phyloP scores from a whole-genome alignment of 2,113 vertebrate genomes.

The Cynocephalus volans region DNA sequence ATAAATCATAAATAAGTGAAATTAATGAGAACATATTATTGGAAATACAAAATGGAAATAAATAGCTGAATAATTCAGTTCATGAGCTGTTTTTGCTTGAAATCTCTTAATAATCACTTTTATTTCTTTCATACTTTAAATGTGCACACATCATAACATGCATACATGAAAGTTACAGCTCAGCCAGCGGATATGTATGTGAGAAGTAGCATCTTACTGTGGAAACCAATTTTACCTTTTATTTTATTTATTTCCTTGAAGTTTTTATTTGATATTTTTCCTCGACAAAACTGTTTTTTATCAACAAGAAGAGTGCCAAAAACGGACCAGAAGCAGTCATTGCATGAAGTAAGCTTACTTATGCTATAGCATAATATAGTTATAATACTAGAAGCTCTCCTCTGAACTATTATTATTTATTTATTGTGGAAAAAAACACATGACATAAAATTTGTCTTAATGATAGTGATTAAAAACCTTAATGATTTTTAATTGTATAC shows the following conservation, averaged over 20 bases:
- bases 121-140: not conserved
- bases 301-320: constrained; percentile 30
- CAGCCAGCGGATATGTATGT: not conserved
- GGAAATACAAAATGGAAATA: constrained; percentile 20
- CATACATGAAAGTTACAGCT: not conserved
- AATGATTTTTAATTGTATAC: not conserved
- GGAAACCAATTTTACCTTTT: not conserved
- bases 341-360: constrained; percentile 18
- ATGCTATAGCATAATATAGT: too few relatives aligned
- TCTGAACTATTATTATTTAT: not conserved
- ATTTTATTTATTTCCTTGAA: not conserved
- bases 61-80: not conserved
- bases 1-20: constrained; percentile 28
- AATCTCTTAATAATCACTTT: not conserved
- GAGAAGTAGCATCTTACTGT: not conserved
- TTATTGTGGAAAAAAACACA: not conserved
- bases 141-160: not conserved
- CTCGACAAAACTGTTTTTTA: constrained; percentile 6
- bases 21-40: not conserved
- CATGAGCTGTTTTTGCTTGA: not conserved
- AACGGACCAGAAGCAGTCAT: not conserved
- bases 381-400: not conserved
- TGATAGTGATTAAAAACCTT: not conserved
- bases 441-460: not conserved
- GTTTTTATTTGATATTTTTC: constrained; percentile 32